These are phyloP conservation scores for Bunonema sp. DNA, from an alignment of 2,888 invertebrate genomes.

Conservation along the genomic window DNA sequence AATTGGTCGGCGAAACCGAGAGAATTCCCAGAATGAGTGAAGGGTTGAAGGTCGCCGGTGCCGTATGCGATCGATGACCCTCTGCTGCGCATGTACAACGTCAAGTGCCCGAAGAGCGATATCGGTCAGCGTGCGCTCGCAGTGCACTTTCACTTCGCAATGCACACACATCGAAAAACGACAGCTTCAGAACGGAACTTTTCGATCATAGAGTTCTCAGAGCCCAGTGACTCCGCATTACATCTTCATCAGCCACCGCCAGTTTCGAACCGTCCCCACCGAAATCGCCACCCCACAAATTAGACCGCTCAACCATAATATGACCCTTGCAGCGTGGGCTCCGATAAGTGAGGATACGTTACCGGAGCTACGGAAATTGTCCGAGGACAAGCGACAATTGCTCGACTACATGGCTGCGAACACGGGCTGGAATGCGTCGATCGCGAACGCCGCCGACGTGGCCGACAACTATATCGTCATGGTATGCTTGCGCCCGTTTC, in stretches of 20 bases:
- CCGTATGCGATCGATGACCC: slow-evolving; percentile 28
- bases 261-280: too few species aligned
- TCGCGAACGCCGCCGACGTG: slow-evolving; percentile 20
- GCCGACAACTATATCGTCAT: slow-evolving; percentile 26
- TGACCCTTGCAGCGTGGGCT: slow-evolving; percentile 18
- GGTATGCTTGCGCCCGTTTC: too few species aligned
- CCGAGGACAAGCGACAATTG: slow-evolving; percentile 6
- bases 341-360: slow-evolving; percentile 18
- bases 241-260: too few species aligned
- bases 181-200: too few species aligned
- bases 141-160: too few species aligned
- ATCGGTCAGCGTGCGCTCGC: too few species aligned
- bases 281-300: too few species aligned
- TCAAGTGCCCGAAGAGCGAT: slow-evolving; percentile 14
- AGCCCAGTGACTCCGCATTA: too few species aligned
- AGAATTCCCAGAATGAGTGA: background rate
- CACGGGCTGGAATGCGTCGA: slow-evolving; percentile 21
- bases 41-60: slow-evolving; percentile 22
- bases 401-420: slow-evolving; percentile 13
- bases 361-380: slow-evolving; percentile 10
- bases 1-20: background rate
- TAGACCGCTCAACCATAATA: too few species aligned
- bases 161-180: too few species aligned
- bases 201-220: too few species aligned
- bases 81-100: slow-evolving; percentile 28